These are phyloP conservation scores for Pocillopora grandis DNA, from an alignment of 92 coral and sea anemone genomes.

Conservation along the genomic window DNA sequence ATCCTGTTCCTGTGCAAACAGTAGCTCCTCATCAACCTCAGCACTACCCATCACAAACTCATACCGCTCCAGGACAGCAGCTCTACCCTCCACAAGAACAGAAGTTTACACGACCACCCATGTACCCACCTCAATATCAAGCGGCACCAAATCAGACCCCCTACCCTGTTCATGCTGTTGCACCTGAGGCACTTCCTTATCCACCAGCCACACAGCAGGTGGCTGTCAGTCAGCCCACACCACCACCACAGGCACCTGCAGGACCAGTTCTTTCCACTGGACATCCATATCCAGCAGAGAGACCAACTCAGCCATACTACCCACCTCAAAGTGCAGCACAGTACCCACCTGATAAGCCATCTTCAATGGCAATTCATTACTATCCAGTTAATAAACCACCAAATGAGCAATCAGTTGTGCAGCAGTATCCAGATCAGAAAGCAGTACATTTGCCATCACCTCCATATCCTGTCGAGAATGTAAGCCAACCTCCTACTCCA, in stretches of 20 bases:
- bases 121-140: conserved; percentile 51
- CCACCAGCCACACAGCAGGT: conserved; percentile 43
- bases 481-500: conserved; percentile 67
- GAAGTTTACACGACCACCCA: conserved; percentile 33
- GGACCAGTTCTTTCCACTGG: conserved; percentile 19
- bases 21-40: conserved; percentile 42
- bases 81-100: conserved; percentile 58
- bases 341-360: conserved; percentile 32
- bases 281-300: conserved; percentile 22
- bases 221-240: conserved; percentile 50
- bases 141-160: conserved; percentile 39
- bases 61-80: conserved; percentile 55
- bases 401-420: conserved; percentile 12
- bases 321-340: conserved; percentile 38
- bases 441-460: conserved; percentile 42
- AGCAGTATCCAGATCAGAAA: conserved; percentile 64
- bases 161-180: conserved; percentile 32
- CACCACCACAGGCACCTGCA: conserved; percentile 41
- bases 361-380: conserved; percentile 41
- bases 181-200: conserved; percentile 36
- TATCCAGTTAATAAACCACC: conserved; percentile 69
- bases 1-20: conserved; percentile 28
- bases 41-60: conserved; percentile 52
- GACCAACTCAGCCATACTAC: conserved; percentile 62
- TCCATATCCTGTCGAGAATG: conserved; percentile 60